Base-by-base conservation (phyloP, 1,140 invertebrate species). In the Latrodectus geometricus region DNA sequence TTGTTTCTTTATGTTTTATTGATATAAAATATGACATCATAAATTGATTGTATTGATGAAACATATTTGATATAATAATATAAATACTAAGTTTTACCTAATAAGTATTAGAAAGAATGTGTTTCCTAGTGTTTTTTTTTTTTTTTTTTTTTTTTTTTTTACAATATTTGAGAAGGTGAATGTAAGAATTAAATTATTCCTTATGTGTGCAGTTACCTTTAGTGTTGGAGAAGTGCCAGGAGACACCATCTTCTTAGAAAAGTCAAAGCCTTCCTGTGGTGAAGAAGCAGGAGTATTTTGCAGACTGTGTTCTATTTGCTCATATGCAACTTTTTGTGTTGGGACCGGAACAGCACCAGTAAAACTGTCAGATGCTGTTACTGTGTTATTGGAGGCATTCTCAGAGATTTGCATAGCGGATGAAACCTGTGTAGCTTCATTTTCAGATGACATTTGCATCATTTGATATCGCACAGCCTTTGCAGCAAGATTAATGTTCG, bases 261-360 rank as follows among this genome's bases (percentile, higher is more conserved):
- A 12, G 9, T 86, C 83, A 68, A 65, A 79, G 15, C 65, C 77
- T 11, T 80, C 76, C 14, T 20, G 69, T 0, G 85, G 85, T 7
- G 85, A 86, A n/a, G 84, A 87, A 4, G 70, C 85, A 0, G 85
- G 76, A 9, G 76, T 87, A 21, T 87, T 87, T 20, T 80, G 76
- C 9, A 87, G 70, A 61, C 87, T 88, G 66, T 86, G 88, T 23
- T 89, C 87, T 14, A 89, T 89, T 50, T 88, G 82, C 20, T 88
- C 87, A 66, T 87, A 89, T 23, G 88, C 88, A 15, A 88, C 84
- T 52, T 85, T 88, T 20, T 89, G 89, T 8, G 87, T 85, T 9
- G 89, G 89, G 65, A 88, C 88, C 35, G 89, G 89, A 7, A 89
- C 70, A 23, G 89, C 88, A 35, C 88, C 88, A 14, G 54, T 23